phyloP scores from a whole-genome alignment of 2,113 vertebrate species.

The Arenaria interpres region DNA sequence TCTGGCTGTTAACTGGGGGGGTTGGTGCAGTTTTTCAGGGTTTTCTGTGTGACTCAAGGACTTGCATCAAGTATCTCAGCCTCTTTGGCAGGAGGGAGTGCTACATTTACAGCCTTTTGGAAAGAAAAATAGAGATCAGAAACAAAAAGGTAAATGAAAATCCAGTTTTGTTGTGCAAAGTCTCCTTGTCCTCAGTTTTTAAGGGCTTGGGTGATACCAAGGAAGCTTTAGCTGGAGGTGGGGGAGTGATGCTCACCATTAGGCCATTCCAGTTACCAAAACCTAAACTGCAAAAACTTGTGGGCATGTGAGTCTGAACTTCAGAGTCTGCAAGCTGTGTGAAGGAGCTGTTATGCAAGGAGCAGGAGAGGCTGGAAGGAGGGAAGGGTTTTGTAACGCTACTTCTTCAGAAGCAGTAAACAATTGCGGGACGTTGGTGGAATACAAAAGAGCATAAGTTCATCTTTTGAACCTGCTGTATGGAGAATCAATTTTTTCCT shows the following conservation, averaged over 20 bases:
- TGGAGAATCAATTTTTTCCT: background rate
- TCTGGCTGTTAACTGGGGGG: background rate
- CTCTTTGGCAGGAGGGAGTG: background rate
- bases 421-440: background rate
- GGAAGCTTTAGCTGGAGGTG: background rate
- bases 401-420: background rate
- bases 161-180: background rate
- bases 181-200: background rate
- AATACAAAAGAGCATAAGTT: background rate
- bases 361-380: background rate
- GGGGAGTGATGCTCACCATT: background rate
- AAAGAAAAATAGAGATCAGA: background rate
- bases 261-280: rapidly evolving
- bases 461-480: conserved; percentile 7
- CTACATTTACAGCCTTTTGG: background rate
- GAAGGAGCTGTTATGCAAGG: background rate
- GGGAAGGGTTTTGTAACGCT: background rate
- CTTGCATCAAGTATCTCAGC: background rate
- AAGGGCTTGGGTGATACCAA: background rate
- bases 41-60: rapidly evolving
- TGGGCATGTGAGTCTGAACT: rapidly evolving
- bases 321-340: rapidly evolving
- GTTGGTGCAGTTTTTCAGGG: background rate
- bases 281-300: background rate
- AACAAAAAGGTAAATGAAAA: background rate